Evolutionary conservation across 2,113 vertebrate species (phyloP), one percentile per base, ranked within the genome.

Genomic region (Cryptomyrus ogoouensis): DNA sequence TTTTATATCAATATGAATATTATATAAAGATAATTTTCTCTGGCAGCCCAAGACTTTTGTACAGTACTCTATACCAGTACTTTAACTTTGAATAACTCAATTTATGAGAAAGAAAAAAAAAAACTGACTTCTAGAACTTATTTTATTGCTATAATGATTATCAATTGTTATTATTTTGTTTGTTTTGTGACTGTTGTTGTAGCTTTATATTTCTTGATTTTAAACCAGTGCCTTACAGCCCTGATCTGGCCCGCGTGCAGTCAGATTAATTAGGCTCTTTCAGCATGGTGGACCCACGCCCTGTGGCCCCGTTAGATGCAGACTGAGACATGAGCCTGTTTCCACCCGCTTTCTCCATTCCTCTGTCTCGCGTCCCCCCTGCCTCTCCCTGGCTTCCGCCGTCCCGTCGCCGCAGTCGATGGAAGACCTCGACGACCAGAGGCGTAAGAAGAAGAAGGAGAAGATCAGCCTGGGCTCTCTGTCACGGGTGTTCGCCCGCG

Each of bases 401-500:
- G 19, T 52, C 31, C 46, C 84, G 87, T 50, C 83, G 84, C 35
- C 52, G 24, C 94, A 98, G 97, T 98, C 97, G 94, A 95, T 98
- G 95, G 97, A 98, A 93, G 97, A 97, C 91, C 96, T 97, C 91
- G 97, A 98, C 93, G 97, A 98, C 95, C 97, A 97, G 92, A 94
- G 93, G 90, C 93, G 92, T 90, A 94, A 93, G 92, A 93, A 94
- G 86, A 95, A 97, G 96, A 95, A 94, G 96, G 95, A 97, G 96
- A 95, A 93, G 91, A 98, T 99, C 95, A 97, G 97, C 17, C 96
- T 99, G 5, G 98, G 98, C 90, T 99, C 98, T 91, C 97, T 99
- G 95, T 99, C 98, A 9, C 97, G 98, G n/a, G 98, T 99, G 90
- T 99, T 99, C 21, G 97, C 97, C 92, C 96, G 98, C 90, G 98